A percentile compares a stretch with the other conserved stretches of the same genome.
phyloP scores from a whole-genome alignment of 64 coral and sea anemone species.

The Stichodactyla mertensii region DNA sequence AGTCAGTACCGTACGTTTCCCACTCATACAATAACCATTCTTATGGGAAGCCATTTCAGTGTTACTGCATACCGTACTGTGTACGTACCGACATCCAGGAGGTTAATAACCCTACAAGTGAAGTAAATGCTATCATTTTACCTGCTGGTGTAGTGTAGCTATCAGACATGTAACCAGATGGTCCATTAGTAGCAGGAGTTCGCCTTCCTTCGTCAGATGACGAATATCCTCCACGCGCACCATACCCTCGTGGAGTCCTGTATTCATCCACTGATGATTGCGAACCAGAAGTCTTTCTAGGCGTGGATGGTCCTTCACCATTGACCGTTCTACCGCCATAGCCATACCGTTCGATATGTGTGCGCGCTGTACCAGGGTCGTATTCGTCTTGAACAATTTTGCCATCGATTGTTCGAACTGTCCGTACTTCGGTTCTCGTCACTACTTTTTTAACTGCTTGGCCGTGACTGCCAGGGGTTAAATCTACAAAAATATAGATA shows the following conservation, averaged over 20 bases:
- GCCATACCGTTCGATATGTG: conserved; percentile 37
- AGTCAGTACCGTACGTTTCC: too few relatives aligned
- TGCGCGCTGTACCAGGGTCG: conserved; percentile 42
- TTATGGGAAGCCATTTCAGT: too few relatives aligned
- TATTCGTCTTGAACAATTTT: conserved; percentile 68
- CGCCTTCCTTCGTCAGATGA: conserved; percentile 57
- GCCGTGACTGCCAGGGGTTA: conserved; percentile 46
- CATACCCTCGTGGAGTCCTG: conserved; percentile 36
- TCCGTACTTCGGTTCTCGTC: conserved; percentile 74
- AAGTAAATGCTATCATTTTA: background rate
- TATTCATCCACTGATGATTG: conserved; percentile 50
- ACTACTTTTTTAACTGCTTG: conserved; percentile 85
- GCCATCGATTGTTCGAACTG: conserved; percentile 69
- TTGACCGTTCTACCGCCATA: conserved; percentile 51
- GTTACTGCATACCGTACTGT: too few relatives aligned
- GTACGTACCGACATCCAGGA: too few relatives aligned
- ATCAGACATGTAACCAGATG: conserved; percentile 65
- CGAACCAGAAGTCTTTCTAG: conserved; percentile 36
- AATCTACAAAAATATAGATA: conserved; percentile 16
- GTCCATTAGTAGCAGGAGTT: conserved; percentile 53
- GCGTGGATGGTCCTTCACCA: conserved; percentile 36
- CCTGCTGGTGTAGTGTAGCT: conserved; percentile 35
- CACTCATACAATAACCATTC: too few relatives aligned
- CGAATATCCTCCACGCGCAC: conserved; percentile 53
- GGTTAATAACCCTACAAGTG: too few relatives aligned